Evolutionary conservation across 37 sponge, comb jelly and placozoan genomes (phyloP).

Genomic region (Corticium candelabrum): DNA sequence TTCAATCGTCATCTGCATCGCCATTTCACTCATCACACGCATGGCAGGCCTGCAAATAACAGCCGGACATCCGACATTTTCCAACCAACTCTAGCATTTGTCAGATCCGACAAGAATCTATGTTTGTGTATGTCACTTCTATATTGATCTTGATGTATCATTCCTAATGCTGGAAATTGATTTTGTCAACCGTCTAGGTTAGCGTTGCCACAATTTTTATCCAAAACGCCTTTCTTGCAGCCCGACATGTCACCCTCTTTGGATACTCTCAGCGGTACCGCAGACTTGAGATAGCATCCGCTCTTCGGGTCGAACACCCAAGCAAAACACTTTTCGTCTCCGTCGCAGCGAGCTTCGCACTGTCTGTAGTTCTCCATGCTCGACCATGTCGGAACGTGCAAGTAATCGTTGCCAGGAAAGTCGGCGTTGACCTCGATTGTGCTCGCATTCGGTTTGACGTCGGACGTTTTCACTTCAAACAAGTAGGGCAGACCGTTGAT

Average conservation of each 20-base stretch:
- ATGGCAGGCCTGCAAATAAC: too few species aligned
- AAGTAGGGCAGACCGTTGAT: neutral
- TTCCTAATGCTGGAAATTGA: too few species aligned
- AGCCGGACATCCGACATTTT: too few species aligned
- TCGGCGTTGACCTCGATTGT: neutral
- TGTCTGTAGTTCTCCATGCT: neutral
- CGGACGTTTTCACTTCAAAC: neutral
- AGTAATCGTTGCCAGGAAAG: constrained; percentile 5
- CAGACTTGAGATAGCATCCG: constrained; percentile 6
- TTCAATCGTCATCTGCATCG: too few species aligned
- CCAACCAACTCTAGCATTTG: too few species aligned
- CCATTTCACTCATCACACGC: too few species aligned
- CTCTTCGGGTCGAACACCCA: neutral
- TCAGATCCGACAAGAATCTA: too few species aligned
- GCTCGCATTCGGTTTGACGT: neutral
- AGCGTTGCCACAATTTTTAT: neutral
- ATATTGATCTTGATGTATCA: too few species aligned
- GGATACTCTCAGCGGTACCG: neutral
- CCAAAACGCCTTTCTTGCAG: neutral
- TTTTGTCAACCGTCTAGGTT: too few species aligned
- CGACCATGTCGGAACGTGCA: neutral
- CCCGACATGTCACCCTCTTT: neutral
- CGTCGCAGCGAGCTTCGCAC: neutral
- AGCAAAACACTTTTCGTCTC: neutral
- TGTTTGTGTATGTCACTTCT: too few species aligned